Evolutionary conservation across 2,888 invertebrate species (phyloP), one percentile per base, ranked within the genome.

Genomic region (Epistrophella euchroma): DNA sequence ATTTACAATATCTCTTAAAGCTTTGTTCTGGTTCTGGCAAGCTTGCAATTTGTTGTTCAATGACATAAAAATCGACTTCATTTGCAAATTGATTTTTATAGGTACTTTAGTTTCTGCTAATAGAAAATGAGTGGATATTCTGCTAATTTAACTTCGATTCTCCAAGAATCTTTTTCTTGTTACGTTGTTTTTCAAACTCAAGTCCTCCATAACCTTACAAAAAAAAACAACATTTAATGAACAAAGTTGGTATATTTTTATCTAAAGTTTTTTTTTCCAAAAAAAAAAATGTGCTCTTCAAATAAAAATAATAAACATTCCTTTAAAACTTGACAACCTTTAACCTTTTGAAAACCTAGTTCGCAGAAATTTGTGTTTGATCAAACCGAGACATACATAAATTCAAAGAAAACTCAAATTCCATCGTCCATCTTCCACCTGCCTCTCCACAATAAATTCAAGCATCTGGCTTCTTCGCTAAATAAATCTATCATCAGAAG

Each of bases 401-500:
- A 60, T 40, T 60, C 22, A 40, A 40, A 22, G 22, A 60, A 60
- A 60, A 60, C 60, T 40, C 37, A 60, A 52, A 52, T 52, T 60
- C 37, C 60, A 60, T 25, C 37, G 40, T 13, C 13, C n/a, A 40
- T 1, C 15, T 2, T 4, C 35, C 35, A n/a, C 28, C 7, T 0
- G 4, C 15, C 37, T 4, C 25, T 6, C 22, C 17, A 17, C 43
- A 28, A 28, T 5, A 28, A 64, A 45, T 45, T 17, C 22, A 68
- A 25, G 52, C 52, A 68, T 68, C 50, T 68, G 19, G 56, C 28
- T 43, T 28, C 71, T 32, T 71, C 28, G 28, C 56, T 45, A 28
- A 45, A 50, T 28, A 56, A 55, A 56, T 71, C 45, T 28, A 56
- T 71, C 71, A 19, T 71, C 45, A 43, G 43, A 45, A 68, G 68